Evolutionary conservation across 2,888 invertebrate species (phyloP).

Genomic region (Eudasyphora cyanicolor): DNA sequence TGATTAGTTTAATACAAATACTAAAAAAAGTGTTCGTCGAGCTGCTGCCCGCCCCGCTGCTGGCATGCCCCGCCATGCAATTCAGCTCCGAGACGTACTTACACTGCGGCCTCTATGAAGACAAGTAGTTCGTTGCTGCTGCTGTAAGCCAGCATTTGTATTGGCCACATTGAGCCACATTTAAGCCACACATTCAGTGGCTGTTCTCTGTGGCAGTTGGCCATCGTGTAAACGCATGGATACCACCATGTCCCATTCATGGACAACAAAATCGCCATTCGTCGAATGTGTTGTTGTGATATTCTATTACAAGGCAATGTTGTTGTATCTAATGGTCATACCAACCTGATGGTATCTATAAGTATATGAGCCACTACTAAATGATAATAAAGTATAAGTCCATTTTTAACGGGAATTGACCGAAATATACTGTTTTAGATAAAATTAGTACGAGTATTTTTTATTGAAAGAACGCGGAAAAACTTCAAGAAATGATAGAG

Average conservation of each 20-base stretch:
- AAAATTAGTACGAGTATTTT: too few species aligned
- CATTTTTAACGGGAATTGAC: background rate
- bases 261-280: conserved; percentile 40
- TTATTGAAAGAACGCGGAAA: too few species aligned
- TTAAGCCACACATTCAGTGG: conserved; percentile 40
- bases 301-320: conserved; percentile 61
- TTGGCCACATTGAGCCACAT: background rate
- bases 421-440: too few species aligned
- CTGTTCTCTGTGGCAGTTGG: conserved; percentile 15
- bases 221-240: conserved; percentile 41
- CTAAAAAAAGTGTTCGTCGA: conserved; percentile 18
- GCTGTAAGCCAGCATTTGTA: background rate
- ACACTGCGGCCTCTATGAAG: background rate
- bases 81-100: background rate
- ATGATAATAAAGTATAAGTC: too few species aligned
- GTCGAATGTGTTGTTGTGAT: conserved; percentile 37
- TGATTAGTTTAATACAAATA: conserved; percentile 56
- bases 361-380: too few species aligned
- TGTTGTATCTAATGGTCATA: background rate
- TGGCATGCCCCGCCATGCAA: background rate
- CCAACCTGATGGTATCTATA: too few species aligned
- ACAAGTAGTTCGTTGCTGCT: background rate
- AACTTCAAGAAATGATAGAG: too few species aligned
- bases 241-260: conserved; percentile 56
- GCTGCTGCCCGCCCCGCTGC: background rate